Conservation (phyloP, 2,888 invertebrate species). For the Rhimphoctona megacephalus region DNA sequence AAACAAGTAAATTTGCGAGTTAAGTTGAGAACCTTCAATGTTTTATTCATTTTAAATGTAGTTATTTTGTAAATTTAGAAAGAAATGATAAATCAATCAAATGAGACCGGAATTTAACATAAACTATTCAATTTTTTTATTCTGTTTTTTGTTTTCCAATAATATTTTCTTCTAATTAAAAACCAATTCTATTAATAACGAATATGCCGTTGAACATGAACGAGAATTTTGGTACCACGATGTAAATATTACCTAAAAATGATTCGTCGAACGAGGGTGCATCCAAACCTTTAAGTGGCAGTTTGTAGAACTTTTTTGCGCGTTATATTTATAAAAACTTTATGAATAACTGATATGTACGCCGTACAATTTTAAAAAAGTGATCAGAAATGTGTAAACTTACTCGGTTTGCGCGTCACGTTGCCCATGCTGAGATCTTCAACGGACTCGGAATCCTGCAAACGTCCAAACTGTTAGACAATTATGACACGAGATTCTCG, state of each 20-base stretch:
- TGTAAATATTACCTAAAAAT: neutral
- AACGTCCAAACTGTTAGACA: conserved; percentile 69
- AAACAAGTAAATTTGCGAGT: neutral
- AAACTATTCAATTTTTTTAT: neutral
- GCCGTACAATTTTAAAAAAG: neutral
- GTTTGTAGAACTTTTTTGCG: neutral
- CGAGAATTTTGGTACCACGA: neutral
- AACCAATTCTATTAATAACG: neutral
- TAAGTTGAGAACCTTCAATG: neutral
- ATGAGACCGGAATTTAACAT: neutral
- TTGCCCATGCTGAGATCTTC: conserved; percentile 84
- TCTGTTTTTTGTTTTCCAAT: neutral
- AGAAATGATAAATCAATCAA: neutral
- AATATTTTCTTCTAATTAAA: no score
- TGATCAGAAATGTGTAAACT: conserved; percentile 70
- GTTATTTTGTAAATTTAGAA: neutral
- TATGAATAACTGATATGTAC: neutral
- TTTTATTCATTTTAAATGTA: neutral
- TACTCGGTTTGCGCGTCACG: conserved; percentile 80
- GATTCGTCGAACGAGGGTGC: neutral
- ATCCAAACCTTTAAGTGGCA: neutral
- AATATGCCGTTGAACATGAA: neutral
- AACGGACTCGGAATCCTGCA: conserved; percentile 85
- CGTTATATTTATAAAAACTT: neutral
- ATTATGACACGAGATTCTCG: conserved; percentile 69